Percentiles rank a stretch among this genome's conserved stretches.
Conservation (phyloP, 2,888 invertebrate species). For the Pristionchus mayeri region DNA sequence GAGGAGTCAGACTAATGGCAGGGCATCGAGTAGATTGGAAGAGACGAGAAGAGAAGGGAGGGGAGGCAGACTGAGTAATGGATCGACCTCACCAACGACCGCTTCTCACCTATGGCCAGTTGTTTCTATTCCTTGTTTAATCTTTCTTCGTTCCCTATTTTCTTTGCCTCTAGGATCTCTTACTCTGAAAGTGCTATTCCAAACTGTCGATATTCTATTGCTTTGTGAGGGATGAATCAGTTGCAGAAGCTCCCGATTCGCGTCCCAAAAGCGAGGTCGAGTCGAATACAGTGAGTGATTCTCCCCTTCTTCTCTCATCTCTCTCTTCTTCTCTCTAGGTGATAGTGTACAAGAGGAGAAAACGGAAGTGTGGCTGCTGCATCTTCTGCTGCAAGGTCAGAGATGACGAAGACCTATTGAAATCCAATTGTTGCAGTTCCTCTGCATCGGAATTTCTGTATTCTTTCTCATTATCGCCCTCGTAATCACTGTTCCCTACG, state of each 20-base stretch:
- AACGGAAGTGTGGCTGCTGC: neutral
- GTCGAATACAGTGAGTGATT: neutral
- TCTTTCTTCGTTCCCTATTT: too few species aligned
- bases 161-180: too few species aligned
- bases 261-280: neutral
- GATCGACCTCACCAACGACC: neutral
- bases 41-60: slow-evolving; percentile 14
- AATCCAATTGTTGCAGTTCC: neutral
- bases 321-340: neutral
- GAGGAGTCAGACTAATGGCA: neutral
- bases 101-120: neutral
- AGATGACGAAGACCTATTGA: neutral
- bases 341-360: neutral
- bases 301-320: neutral
- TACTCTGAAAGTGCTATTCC: too few species aligned
- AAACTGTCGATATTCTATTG: too few species aligned
- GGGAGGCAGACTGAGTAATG: neutral
- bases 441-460: neutral
- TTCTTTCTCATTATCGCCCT: neutral
- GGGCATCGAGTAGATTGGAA: neutral
- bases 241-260: neutral
- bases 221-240: too few species aligned
- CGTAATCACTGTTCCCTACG: neutral
- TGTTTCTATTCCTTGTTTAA: neutral
- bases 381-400: neutral